Evolutionary conservation across 2,797 vertebrate genomes (phyloP).

Genomic region (Rhincodon typus): DNA sequence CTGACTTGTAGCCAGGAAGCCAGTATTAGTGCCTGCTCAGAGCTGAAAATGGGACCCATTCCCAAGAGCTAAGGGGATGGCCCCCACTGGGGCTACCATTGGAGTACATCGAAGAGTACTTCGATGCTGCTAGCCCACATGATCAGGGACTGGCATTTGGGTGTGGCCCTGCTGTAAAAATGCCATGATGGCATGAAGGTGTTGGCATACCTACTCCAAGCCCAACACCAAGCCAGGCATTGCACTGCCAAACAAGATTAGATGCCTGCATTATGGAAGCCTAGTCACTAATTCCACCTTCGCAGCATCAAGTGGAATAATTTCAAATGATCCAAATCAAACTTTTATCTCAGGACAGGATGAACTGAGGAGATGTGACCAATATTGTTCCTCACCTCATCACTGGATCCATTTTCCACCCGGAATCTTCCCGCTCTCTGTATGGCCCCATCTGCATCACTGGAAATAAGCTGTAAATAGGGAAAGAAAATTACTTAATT

Average conservation of each 20-base stretch:
- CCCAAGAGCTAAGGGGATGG: no score
- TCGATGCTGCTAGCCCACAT: no score
- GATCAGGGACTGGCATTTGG: no score
- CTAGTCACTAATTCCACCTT: background rate
- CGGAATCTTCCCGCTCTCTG: conserved; percentile 97
- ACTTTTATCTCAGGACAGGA: background rate
- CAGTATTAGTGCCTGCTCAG: background rate
- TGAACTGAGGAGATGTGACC: no score
- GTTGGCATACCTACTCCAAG: no score
- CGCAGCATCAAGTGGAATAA: background rate
- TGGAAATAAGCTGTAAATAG: conserved; percentile 81
- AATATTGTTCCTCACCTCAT: conserved; percentile 66
- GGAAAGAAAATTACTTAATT: background rate
- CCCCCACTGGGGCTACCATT: no score
- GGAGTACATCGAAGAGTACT: no score
- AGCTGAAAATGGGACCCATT: background rate
- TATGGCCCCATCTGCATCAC: conserved; percentile 95
- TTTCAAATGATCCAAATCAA: background rate
- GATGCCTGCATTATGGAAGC: background rate
- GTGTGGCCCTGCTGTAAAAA: no score
- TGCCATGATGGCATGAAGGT: no score
- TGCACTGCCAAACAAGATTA: background rate
- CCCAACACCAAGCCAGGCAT: no score
- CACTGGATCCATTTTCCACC: conserved; percentile 91
- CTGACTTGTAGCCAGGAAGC: background rate